phyloP scores from a whole-genome alignment of 2,797 vertebrate species.

The Phaenicophaeus curvirostris region DNA sequence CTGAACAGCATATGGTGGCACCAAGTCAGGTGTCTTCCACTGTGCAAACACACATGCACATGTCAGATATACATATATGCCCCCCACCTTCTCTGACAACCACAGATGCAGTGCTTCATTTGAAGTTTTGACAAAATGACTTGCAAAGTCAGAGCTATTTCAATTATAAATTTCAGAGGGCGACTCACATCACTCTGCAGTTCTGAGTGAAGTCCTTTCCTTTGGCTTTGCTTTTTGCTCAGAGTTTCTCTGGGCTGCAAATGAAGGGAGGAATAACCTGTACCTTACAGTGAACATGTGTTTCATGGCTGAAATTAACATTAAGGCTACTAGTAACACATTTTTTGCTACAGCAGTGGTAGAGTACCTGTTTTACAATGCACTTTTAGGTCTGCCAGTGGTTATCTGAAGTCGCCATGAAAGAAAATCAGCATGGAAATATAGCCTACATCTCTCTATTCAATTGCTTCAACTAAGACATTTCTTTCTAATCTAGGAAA shows the following conservation, averaged over 20 bases:
- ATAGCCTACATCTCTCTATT: not conserved
- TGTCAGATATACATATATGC: not conserved
- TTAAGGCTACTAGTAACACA: not conserved
- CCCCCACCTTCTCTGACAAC: not conserved
- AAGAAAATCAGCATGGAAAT: not conserved
- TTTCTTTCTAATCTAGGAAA: not conserved
- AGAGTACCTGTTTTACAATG: not conserved
- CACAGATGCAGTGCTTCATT: not conserved
- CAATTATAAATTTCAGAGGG: not conserved
- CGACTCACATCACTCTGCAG: not conserved
- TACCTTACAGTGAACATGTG: not conserved
- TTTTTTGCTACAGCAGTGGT: not conserved
- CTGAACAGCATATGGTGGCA: not conserved
- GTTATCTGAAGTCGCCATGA: not conserved
- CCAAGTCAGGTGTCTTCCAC: not conserved
- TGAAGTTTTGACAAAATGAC: not conserved
- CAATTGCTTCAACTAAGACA: not conserved
- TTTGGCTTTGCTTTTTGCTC: not conserved
- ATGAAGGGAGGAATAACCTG: not conserved
- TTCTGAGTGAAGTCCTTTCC: not conserved
- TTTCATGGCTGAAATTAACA: not conserved
- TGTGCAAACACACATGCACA: rapidly evolving
- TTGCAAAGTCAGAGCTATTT: not conserved
- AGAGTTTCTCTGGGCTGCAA: not conserved
- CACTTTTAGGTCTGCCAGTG: not conserved